phyloP scores from a whole-genome alignment of 2,113 vertebrate species.

The Pao palembangensis region DNA sequence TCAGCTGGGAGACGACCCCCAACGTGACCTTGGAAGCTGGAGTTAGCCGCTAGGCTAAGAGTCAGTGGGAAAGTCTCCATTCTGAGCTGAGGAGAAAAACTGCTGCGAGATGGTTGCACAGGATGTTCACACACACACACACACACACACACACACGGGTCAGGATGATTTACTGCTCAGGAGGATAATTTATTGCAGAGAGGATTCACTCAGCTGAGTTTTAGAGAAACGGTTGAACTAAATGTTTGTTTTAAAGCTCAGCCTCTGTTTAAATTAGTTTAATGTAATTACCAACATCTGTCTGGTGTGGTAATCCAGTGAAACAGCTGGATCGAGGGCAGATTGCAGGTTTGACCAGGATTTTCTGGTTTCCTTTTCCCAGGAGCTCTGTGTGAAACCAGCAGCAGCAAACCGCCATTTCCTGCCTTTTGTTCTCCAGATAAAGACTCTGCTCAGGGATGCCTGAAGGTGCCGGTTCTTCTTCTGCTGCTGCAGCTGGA shows the following conservation, averaged over 20 bases:
- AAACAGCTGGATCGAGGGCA: no score
- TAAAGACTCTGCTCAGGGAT: conserved; percentile 14
- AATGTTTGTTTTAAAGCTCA: no score
- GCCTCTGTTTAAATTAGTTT: not conserved
- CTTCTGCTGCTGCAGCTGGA: conserved; percentile 7
- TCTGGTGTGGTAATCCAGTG: no score
- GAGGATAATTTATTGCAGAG: not conserved
- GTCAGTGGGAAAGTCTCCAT: not conserved
- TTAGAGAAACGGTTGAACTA: no score
- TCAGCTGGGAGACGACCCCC: conserved; percentile 41
- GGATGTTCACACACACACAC: conserved; percentile 11
- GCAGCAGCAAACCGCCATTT: not conserved
- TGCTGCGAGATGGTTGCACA: conserved; percentile 15
- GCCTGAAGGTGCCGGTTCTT: not conserved
- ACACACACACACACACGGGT: conserved; percentile 3
- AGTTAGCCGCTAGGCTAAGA: not conserved
- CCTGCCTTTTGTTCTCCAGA: not conserved
- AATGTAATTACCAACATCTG: no score
- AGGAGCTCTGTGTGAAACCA: no score
- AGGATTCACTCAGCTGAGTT: not conserved
- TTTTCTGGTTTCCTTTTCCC: not conserved
- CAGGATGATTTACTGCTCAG: not conserved
- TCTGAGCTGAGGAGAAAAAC: conserved; percentile 17
- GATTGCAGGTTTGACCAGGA: no score
- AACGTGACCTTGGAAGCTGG: conserved; percentile 17